Evolutionary conservation across 2,888 invertebrate species (phyloP), one percentile per base, ranked within the genome.

Genomic region (Philopedon plagiatum): DNA sequence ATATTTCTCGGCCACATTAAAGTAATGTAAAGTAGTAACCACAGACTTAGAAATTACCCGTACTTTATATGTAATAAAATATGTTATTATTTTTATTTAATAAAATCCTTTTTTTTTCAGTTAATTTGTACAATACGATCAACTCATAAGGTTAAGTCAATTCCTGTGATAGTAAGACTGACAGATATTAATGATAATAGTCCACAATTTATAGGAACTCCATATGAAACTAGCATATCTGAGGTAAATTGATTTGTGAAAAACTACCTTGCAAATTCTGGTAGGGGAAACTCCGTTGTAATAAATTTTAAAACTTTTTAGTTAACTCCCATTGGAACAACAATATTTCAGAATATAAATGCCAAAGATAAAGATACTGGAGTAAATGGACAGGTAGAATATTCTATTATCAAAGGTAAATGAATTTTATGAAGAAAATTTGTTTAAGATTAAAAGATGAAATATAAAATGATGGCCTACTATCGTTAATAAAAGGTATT

Each of bases 131-230:
- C 93, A 76, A 91, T 94, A 79, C 91, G 91, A 86, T 89, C 92
- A 60, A 92, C 93, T 49, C 91, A 91, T 85, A 94, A 93, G 84
- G 92, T 93, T 84, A 90, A 94, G 76, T 94, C 93, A 75, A 93
- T 95, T 84, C 96, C 96, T 67, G 92, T 96, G 79, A 95, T 96
- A 83, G 95, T 95, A 77, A 89, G 96, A 86, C 93, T 96, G 80
- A 94, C 94, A 37, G 96, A 96, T 86, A 91, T 96, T 83, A 96
- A 96, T 83, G 96, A 96, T 86, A 96, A 96, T 86, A 91, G 93
- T 62, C 96, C 96, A 26, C 89, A 91, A 81, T 96, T 96, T 86
- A 89, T 93, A 83, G 93, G 93, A 82, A 92, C 92, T 71, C 94
- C 95, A 54, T 96, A 96, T 84, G 92, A 93, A 85, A 91, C 94